Base-by-base conservation (phyloP, 1,140 invertebrate genomes). In the Magallana ariakensis region DNA sequence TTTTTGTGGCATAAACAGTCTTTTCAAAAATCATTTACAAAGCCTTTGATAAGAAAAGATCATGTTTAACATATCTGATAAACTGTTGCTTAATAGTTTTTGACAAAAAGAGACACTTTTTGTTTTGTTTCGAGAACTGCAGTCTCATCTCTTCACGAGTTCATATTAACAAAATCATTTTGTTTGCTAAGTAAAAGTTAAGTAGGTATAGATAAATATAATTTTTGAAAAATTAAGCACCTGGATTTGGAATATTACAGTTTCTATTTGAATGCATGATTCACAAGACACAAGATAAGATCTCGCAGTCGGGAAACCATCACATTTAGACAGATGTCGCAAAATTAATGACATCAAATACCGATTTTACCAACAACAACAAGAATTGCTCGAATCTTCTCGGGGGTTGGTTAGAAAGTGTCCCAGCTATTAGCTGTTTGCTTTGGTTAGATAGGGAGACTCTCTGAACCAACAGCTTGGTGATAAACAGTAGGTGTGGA, bases 301-400 rank as follows among this genome's bases (percentile, higher is more conserved):
- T 19, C 13, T 75, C 66, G 9, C 66, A 75, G 66, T 75, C 66
- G 22, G 66, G 22, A 75, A 75, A 75, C 66, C 66, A 75, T 75
- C 66, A 75, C 66, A 75, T 75, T 75, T 75, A 75, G 66, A 75
- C 66, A 75, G 66, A 75, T 75, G 66, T 75, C 66, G 7, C 66
- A 75, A 75, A 75, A 75, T 75, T 75, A 75, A 75, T 75, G 66
- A 26, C 66, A 75, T 75, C 22, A 75, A 75, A 75, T 75, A 75
- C 66, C 66, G 9, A 75, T 75, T 75, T 75, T 75, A 26, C 66
- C 66, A 75, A 75, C 62, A 70, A 70, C 66, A 33, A 75, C 19
- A 75, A 26, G 66, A 26, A 33, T 13, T 10, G 66, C 10, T 75
- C 22, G 19, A 75, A 75, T 75, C 19, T 5, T 26, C 22, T 26